Evolutionary conservation across 1,140 invertebrate species (phyloP), one percentile per base, ranked within the genome.

Genomic region (Drosophila bocqueti): DNA sequence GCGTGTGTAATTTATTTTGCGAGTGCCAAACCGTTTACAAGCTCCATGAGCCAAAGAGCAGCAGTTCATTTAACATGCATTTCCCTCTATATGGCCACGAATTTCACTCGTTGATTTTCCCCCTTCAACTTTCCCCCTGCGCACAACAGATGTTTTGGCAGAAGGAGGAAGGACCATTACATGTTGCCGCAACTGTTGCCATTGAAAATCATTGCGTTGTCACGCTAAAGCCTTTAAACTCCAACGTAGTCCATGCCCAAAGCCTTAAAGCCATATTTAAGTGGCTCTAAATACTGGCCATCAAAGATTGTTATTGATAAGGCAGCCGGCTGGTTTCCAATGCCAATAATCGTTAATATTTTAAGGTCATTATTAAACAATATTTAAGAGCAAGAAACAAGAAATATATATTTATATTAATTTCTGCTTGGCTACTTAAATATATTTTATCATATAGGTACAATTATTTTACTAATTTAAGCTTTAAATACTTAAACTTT

Each of bases 1-100:
- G 73, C 67, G 63, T 75, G 75, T 60, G 74, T 78, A 83, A 82
- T 83, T 83, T 83, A 75, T 74, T 74, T 65, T 78, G 21, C 79
- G 77, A 78, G 63, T 74, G 68, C 55, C 76, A 72, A 79, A 79
- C 36, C 69, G 59, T 78, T 78, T 78, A 78, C 67, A 71, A 72
- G 75, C 75, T 62, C 46, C 55, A 54, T 76, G 54, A 63, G 67
- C 42, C 65, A 60, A 45, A 46, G 42, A 36, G 43, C 75, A 71
- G 65, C 76, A 71, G 65, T 69, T 59, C 66, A 79, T 79, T 79
- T 58, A 78, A 71, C 76, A 79, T 79, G 75, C 75, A 63, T 65
- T 65, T 11, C 58, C 40, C 46, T 31, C 18, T 38, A 24, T 24
- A 38, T 55, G 15, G 34, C 54, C 54, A 55, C 34, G 34, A 43